Conservation (phyloP, 2,797 vertebrate species). For the Liparis tanakae region DNA sequence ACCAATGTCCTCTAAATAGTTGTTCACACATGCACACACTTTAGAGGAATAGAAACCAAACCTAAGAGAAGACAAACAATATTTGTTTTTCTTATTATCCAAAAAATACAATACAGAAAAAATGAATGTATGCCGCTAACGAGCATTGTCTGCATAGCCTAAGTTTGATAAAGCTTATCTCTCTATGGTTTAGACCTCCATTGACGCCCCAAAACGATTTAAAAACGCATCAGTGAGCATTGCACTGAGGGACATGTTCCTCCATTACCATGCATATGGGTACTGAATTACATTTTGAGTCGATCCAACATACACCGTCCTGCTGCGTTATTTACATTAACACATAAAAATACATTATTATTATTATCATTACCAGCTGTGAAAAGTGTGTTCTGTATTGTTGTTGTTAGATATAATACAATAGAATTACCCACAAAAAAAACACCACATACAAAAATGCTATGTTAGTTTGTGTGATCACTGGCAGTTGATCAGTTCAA, state of each 20-base stretch:
- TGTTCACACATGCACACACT: not conserved
- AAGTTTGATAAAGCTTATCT: conserved; percentile 1
- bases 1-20: not conserved
- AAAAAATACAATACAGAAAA: not conserved
- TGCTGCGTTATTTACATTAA: not conserved
- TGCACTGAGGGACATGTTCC: not conserved
- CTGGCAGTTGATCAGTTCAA: conserved; percentile 11
- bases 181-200: not conserved
- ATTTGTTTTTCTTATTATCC: not conserved
- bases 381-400: not conserved
- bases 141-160: not conserved
- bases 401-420: not conserved
- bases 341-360: not conserved
- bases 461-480: conserved; percentile 6
- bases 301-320: not conserved
- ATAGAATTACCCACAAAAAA: not conserved
- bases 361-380: not conserved
- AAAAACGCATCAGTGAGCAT: not conserved
- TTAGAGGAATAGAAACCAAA: not conserved
- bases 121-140: not conserved
- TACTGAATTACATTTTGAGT: not conserved
- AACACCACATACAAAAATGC: not conserved
- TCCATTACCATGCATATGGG: not conserved
- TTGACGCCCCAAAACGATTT: not conserved
- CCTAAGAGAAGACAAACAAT: not conserved